A percentile compares a stretch with the other conserved stretches of the same genome.
Evolutionary conservation across 2,888 invertebrate species (phyloP).

Genomic region (Sericinus montela): DNA sequence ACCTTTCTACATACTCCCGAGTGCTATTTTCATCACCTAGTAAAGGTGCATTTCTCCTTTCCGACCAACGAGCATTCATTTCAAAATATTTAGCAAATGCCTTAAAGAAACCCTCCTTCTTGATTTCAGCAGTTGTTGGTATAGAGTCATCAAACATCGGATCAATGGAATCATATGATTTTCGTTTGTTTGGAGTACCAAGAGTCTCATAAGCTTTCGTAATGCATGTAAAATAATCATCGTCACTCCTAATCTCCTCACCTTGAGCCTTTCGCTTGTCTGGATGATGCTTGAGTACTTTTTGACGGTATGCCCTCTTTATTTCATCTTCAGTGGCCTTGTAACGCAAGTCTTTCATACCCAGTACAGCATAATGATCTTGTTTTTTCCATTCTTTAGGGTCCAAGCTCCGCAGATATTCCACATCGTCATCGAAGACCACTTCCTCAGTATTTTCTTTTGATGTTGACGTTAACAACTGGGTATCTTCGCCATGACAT

Average conservation of each 20-base stretch:
- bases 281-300: constrained; percentile 94
- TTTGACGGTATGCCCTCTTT: constrained; percentile 92
- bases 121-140: constrained; percentile 87
- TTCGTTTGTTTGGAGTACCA: constrained; percentile 88
- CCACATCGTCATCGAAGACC: constrained; percentile 84
- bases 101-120: constrained; percentile 87
- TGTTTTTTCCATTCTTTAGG: constrained; percentile 99
- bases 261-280: constrained; percentile 97
- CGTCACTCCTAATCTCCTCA: constrained; percentile 91
- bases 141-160: constrained; percentile 94
- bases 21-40: constrained; percentile 88
- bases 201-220: constrained; percentile 97
- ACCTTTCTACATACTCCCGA: constrained; percentile 91
- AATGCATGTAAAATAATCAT: constrained; percentile 99
- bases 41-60: constrained; percentile 89
- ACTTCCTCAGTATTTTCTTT: constrained; percentile 67
- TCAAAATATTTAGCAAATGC: constrained; percentile 84
- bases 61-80: constrained; percentile 94
- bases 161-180: constrained; percentile 98
- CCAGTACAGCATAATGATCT: constrained; percentile 98
- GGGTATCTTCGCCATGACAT: constrained; percentile 69
- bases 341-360: constrained; percentile 89
- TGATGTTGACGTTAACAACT: constrained; percentile 57
- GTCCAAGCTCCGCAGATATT: constrained; percentile 91
- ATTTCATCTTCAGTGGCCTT: constrained; percentile 96